A percentile compares a stretch with the other conserved stretches of the same genome.
Conservation (phyloP, 2,888 invertebrate genomes). For the Volucella inflata region DNA sequence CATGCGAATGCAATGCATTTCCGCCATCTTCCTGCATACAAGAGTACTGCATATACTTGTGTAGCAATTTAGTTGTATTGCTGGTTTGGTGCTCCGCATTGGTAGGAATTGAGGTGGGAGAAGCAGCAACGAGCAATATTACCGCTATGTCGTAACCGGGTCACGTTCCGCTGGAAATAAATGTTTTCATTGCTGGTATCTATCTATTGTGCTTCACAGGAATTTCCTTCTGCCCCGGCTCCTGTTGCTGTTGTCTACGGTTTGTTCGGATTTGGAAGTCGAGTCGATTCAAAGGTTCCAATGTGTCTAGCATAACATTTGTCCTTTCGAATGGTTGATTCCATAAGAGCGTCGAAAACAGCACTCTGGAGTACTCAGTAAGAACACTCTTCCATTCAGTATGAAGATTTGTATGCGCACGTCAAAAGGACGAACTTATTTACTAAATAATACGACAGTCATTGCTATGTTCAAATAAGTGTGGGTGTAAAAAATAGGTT, state of each 20-base stretch:
- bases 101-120: conserved; percentile 21
- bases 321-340: conserved; percentile 42
- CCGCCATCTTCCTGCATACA: conserved; percentile 66
- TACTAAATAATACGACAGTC: conserved; percentile 44
- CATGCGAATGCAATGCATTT: conserved; percentile 73
- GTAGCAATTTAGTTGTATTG: conserved; percentile 47
- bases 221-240: conserved; percentile 67
- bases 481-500: conserved; percentile 14
- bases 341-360: conserved; percentile 8
- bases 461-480: conserved; percentile 33
- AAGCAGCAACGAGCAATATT: conserved; percentile 60
- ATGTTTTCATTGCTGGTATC: conserved; percentile 75
- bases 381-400: background rate
- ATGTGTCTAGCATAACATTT: conserved; percentile 41
- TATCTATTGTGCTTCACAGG: conserved; percentile 74
- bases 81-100: conserved; percentile 51
- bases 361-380: conserved; percentile 17
- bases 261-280: conserved; percentile 45
- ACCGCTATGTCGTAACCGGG: conserved; percentile 74
- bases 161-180: conserved; percentile 73
- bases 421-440: conserved; percentile 49
- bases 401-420: conserved; percentile 21
- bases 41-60: conserved; percentile 37
- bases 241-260: conserved; percentile 39
- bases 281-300: conserved; percentile 34